A percentile compares a stretch with the other conserved stretches of the same genome.
phyloP scores from a whole-genome alignment of 2,113 vertebrate genomes.

The Equus przewalskii region DNA sequence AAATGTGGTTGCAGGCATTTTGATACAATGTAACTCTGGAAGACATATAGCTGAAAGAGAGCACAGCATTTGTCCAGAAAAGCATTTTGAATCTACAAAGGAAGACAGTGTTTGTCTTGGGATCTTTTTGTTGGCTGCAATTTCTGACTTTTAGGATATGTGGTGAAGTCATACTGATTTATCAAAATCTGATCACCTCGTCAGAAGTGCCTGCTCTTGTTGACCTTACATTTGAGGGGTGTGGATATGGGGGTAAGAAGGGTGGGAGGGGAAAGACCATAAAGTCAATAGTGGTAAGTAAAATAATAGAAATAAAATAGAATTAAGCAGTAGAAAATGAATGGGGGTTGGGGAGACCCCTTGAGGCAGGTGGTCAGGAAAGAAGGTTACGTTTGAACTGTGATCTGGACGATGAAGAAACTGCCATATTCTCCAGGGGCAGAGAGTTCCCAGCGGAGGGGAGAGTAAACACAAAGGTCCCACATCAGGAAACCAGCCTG shows the following conservation, averaged over 20 bases:
- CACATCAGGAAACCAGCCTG: neutral
- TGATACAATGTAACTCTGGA: neutral
- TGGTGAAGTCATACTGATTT: neutral
- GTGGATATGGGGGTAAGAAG: accelerated
- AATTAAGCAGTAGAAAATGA: neutral
- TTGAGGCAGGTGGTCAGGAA: neutral
- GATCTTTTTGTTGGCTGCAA: neutral
- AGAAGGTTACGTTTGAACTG: neutral
- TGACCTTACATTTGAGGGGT: neutral
- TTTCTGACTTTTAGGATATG: neutral
- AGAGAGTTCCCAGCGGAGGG: neutral
- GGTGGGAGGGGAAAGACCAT: neutral
- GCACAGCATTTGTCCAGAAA: neutral
- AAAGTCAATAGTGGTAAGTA: neutral
- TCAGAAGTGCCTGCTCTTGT: neutral
- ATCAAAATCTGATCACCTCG: neutral
- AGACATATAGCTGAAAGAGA: neutral
- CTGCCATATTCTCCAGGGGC: neutral
- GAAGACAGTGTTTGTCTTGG: neutral
- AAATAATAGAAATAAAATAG: neutral
- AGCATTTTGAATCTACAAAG: neutral
- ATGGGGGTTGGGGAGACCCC: accelerated
- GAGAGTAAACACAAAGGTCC: neutral
- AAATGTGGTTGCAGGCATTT: neutral
- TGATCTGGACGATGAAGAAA: neutral